Base-by-base conservation (phyloP, 2,888 invertebrate species). In the Melinaea menophilus region DNA sequence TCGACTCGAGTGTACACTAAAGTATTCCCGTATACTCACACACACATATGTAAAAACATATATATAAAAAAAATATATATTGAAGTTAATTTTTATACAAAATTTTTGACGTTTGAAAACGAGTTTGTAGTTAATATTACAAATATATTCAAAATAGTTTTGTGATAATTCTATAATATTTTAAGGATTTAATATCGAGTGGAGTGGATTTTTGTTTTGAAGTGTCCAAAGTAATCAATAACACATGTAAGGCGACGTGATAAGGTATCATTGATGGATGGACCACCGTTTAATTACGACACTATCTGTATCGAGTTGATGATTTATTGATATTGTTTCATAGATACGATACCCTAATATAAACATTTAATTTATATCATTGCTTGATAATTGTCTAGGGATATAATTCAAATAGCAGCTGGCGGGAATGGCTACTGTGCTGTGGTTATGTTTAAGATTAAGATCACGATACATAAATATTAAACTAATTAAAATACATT, bases 291-390 rank as follows among this genome's bases (percentile, higher is more conserved):
- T 87, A 89, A 88, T 88, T 87, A 88, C 79, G 78, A 69, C 71
- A 73, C 51, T 51, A 51, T 51, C 72, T 75, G 79, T 86, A 88
- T 86, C 85, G 74, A 55, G 72, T 72, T 73, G 75, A 87, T 88
- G 88, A 89, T 89, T 88, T 89, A 89, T 88, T 84, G 86, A 87
- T 88, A 89, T 88, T 86, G 82, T 77, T 75, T 73, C 74, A 73
- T 66, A 69, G 75, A 75, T 73, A 78, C 71, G 69, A 63, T 69
- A 12, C 33, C 35, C 22, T 33, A 56, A 51, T 31, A 31, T 22
- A 13, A 51, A 51, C 48, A 48, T n/a, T n/a, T 48, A 9, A 11
- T 31, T 51, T 9, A 31, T 51, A 51, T 9, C 31, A 7, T 51
- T 31, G n/a, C 51, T 51, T 22, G 13, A 48, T 13, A 48, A 48